Evolutionary conservation across 2,888 invertebrate genomes (phyloP).

Genomic region (Pharmacophagus antenor): DNA sequence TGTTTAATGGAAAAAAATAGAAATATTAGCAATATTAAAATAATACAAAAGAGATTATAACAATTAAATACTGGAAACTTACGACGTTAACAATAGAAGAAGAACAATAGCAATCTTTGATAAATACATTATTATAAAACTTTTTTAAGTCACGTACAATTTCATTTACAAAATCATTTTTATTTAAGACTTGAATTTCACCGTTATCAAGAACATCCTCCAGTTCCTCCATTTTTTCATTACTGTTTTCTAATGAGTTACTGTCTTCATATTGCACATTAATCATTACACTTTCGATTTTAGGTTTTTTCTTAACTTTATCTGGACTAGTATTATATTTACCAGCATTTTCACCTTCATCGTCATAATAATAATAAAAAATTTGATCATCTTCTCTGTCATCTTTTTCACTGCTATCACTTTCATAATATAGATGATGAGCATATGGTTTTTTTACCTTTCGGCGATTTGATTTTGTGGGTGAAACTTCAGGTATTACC

Average conservation of each 20-base stretch:
- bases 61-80: background rate
- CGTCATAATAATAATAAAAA: conserved; percentile 13
- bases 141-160: conserved; percentile 40
- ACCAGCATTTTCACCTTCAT: conserved; percentile 14
- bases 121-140: conserved; percentile 39
- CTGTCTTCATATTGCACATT: conserved; percentile 29
- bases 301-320: conserved; percentile 16
- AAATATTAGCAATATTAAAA: background rate
- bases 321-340: conserved; percentile 14
- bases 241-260: conserved; percentile 25
- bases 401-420: conserved; percentile 24
- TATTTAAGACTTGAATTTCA: conserved; percentile 33
- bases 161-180: conserved; percentile 37
- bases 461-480: conserved; percentile 35
- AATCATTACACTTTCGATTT: conserved; percentile 19
- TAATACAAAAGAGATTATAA: background rate
- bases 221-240: conserved; percentile 30
- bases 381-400: conserved; percentile 3
- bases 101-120: conserved; percentile 45
- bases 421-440: conserved; percentile 35
- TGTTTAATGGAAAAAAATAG: background rate
- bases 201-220: conserved; percentile 19
- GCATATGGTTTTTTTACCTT: conserved; percentile 44
- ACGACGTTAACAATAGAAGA: conserved; percentile 26
- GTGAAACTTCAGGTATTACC: conserved; percentile 26